A percentile compares a stretch with the other conserved stretches of the same genome.
These are phyloP conservation scores for Pithys albifrons DNA, from an alignment of 2,113 vertebrate species.

Conservation along the genomic window DNA sequence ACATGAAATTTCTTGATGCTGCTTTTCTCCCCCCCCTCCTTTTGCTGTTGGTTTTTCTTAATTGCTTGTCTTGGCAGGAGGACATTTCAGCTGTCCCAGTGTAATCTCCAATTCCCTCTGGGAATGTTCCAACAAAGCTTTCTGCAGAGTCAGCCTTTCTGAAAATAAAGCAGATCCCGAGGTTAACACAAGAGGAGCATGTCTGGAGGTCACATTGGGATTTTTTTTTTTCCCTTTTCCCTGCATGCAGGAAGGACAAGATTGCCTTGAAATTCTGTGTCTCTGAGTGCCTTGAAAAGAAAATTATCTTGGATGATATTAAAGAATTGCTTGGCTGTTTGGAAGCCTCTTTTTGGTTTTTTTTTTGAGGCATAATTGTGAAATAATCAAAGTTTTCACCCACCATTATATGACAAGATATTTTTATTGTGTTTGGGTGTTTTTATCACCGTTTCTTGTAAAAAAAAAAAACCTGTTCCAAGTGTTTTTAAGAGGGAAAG, in stretches of 20 bases:
- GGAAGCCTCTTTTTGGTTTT: neutral
- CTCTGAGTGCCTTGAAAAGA: neutral
- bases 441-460: neutral
- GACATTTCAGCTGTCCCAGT: neutral
- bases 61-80: constrained; percentile 51
- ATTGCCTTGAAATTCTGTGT: neutral
- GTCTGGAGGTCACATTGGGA: constrained; percentile 12
- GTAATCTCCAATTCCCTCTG: constrained; percentile 35
- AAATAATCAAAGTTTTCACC: neutral
- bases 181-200: neutral
- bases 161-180: constrained; percentile 31
- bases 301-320: neutral
- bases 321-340: neutral
- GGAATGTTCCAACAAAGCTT: constrained; percentile 10
- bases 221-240: neutral
- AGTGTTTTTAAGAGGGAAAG: neutral
- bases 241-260: neutral
- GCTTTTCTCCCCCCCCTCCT: neutral
- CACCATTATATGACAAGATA: neutral
- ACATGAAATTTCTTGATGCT: neutral
- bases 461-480: neutral
- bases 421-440: neutral
- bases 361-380: neutral
- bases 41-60: constrained; percentile 36
- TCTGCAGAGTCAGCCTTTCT: constrained; percentile 51